Conservation (phyloP, 2,113 vertebrate genomes). For the Neomonachus schauinslandi region DNA sequence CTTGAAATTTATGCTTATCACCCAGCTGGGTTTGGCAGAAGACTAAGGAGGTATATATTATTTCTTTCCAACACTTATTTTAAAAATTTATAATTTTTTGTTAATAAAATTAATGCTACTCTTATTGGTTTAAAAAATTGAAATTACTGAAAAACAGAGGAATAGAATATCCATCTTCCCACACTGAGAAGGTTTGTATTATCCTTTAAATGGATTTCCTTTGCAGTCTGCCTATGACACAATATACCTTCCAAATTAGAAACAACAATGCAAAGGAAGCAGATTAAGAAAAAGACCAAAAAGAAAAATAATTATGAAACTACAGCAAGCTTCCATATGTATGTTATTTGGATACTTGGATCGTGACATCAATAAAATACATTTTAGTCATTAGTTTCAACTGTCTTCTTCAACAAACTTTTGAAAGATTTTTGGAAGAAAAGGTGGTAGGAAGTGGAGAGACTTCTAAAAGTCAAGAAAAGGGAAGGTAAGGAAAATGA, state of each 20-base stretch:
- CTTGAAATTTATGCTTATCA: background rate
- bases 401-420: background rate
- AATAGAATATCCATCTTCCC: background rate
- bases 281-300: background rate
- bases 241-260: background rate
- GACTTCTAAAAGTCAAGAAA: background rate
- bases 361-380: background rate
- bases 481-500: background rate
- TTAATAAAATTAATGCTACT: conserved; percentile 10
- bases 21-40: background rate
- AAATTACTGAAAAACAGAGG: conserved; percentile 5
- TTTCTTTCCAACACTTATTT: background rate
- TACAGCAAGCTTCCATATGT: background rate
- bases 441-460: background rate
- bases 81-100: background rate
- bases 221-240: background rate
- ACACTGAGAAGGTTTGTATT: background rate
- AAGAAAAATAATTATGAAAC: background rate
- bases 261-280: background rate
- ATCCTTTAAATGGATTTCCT: background rate
- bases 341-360: background rate
- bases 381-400: conserved; percentile 27
- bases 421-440: background rate
- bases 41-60: background rate
- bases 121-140: background rate